Base-by-base conservation (phyloP, 2,113 vertebrate species). In the Puma concolor region DNA sequence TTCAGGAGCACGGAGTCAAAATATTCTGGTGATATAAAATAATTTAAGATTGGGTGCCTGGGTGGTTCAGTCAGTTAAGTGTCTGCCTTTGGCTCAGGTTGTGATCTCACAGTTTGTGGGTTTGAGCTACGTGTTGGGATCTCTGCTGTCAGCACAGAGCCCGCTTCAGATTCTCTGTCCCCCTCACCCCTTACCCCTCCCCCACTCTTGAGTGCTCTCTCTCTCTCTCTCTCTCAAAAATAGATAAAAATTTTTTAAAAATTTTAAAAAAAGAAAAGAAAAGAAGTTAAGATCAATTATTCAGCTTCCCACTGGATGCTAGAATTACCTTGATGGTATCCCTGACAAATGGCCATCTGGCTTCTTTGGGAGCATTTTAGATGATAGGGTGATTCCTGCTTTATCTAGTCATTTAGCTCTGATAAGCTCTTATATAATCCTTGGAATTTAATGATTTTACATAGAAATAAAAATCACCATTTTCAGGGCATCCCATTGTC, bases 401-500 rank as follows among this genome's bases (percentile, higher is more conserved):
- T 76, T 86, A 71, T 90, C 31, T 41, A 82, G 27, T 87, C 82
- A 57, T 63, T 67, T 88, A 74, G 38, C 33, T 84, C 63, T 84
- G 41, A 67, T 84, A 72, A 67, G 63, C 23, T 95, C 52, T 87
- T 89, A 76, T 48, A 67, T 71, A 95, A 48, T 86, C 67, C 29
- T 29, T 96, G 14, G 29, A 86, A 93, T 86, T 74, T 95, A 91
- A 67, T 93, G 64, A 57, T 79, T 95, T 93, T 91, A 86, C 50
- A 66, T 83, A 91, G 14, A 79, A 91, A 88, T 66, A 72, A 94
- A 91, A 97, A 89, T 87, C 19, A 11, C 63, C 16, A 44, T 63
- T 95, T 96, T 7, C 5, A n/a, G 60, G 72, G 23, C 50, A 90
- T 72, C 38, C n/a, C 31, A 33, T 41, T 87, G 52, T 52, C 54